Evolutionary conservation across 2,113 vertebrate species (phyloP), one percentile per base, ranked within the genome.

Genomic region (Lycaon pictus): DNA sequence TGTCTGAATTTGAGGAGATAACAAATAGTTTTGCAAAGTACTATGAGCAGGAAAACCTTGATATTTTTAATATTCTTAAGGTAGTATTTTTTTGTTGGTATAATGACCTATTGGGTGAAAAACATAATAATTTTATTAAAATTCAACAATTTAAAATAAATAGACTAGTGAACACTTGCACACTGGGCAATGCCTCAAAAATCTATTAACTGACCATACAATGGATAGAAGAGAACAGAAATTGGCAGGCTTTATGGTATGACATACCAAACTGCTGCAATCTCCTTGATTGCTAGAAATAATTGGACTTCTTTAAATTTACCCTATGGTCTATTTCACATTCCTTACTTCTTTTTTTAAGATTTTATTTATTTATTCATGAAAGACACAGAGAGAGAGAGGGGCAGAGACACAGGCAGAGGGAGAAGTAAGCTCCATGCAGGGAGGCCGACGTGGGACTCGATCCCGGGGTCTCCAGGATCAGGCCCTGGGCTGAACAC

Each of bases 41-140:
- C 13, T 83, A 69, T 51, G 5, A 83, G 8, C n/a, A 92, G n/a
- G 53, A 25, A 96, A 43, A 85, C 11, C 25, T n/a, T n/a, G 51
- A 56, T 58, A 88, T 67, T 97, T 92, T 96, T 90, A 80, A 90
- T 90, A 87, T 69, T 84, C 48, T 76, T 11, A 80, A 96, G 96
- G 67, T 88, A 83, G 29, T 67, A 63, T 16, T 83, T 92, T 95
- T 77, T 43, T 65, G 29, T 58, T 93, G 67, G 35, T 76, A 89
- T 82, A 95, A 95, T 35, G 29, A 87, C 35, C 23, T 93, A 58
- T 3, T 95, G 22, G 16, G 37, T n/a, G 29, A 69, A 93, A 93
- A 29, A 7, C 25, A 95, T 90, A 93, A 90, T 96, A 88, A 93
- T 83, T 96, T 58, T 88, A 93, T 82, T 97, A 96, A 93, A 96